Evolutionary conservation across 2,113 vertebrate genomes (phyloP), one percentile per base, ranked within the genome.

Genomic region (Cromileptes altivelis): DNA sequence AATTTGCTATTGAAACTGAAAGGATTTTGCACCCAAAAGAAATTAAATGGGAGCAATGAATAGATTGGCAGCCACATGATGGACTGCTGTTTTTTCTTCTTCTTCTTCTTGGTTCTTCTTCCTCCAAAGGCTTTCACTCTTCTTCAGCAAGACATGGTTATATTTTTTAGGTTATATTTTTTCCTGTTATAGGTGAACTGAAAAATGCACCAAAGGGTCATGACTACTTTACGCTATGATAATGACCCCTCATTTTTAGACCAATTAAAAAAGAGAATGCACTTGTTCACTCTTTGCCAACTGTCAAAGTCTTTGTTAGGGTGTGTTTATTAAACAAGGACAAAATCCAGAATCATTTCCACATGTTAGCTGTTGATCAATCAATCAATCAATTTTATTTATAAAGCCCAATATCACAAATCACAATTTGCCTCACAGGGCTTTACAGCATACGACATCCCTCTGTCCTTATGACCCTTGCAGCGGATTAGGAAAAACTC

Each of bases 41-140:
- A 95, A 95, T 95, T 92, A 95, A 95, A 94, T 79, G 70, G 88
- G 88, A 92, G 91, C 93, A 95, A 95, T 95, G 95, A 95, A 96
- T 95, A 92, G 93, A 93, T 94, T 88, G 89, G 53, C 77, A 80
- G 80, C 75, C 85, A 88, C 90, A 91, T 88, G 85, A 89, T 88
- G 87, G 82, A 89, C 88, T 53, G 27, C 52, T 71, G 75, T 88
- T 81, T 75, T 45, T 14, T 42, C 45, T 9, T 40, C 75, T 53
- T 13, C 21, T 65, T 21, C 6, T 64, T 67, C 23, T 5, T 70
- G 18, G 47, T 69, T 52, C 40, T 60, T 70, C 8, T 74, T 60
- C 70, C 47, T 78, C 13, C 50, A 64, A 40, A 30, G 17, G 40
- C 45, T 49, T 75, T 80, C 52, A 65, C 49, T 70, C 40, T 61